These are phyloP conservation scores for Garra rufa DNA, from an alignment of 2,113 vertebrate genomes.

Conservation along the genomic window DNA sequence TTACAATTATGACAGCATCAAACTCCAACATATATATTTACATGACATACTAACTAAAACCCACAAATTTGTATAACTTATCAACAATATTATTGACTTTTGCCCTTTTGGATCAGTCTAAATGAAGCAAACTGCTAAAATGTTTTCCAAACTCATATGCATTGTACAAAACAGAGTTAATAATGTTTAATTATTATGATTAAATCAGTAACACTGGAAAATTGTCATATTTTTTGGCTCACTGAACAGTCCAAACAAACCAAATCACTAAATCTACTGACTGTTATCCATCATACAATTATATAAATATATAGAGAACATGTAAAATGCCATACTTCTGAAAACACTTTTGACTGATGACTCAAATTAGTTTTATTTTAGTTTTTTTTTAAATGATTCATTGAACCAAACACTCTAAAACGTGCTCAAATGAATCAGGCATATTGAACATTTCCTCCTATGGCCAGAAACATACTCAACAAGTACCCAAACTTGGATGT, in stretches of 20 bases:
- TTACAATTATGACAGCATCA: not conserved
- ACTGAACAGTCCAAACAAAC: not conserved
- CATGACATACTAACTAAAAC: not conserved
- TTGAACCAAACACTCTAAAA: not conserved
- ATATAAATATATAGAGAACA: not conserved
- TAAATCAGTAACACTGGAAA: not conserved
- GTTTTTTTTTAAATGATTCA: not conserved
- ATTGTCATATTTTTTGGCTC: too few relatives aligned
- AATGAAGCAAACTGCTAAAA: not conserved
- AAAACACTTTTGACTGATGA: not conserved
- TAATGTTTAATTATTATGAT: not conserved
- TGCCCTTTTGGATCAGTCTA: not conserved
- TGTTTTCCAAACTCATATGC: not conserved
- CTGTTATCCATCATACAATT: not conserved
- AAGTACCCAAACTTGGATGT: not conserved
- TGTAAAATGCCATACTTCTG: not conserved
- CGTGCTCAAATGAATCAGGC: not conserved
- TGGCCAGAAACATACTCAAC: constrained; percentile 9
- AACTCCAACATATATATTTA: not conserved
- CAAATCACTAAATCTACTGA: constrained; percentile 9
- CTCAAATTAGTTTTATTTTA: not conserved
- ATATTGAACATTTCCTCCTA: not conserved
- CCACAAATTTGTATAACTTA: not conserved
- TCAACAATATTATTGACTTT: not conserved
- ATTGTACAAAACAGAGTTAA: not conserved